Conservation (phyloP, 2,797 vertebrate genomes). For the Centroberyx gerrardi region DNA sequence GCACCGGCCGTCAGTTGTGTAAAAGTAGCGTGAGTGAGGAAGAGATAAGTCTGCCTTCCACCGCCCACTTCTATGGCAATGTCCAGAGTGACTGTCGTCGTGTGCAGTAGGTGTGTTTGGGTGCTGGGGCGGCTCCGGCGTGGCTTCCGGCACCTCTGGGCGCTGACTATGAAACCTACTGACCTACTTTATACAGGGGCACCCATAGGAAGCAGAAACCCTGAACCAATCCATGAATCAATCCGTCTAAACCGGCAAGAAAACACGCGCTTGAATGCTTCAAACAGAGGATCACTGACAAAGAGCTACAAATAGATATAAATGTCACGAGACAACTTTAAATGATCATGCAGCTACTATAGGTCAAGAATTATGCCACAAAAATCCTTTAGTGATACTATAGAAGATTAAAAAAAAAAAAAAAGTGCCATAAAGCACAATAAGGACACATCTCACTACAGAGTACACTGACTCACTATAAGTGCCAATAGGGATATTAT, state of each 20-base stretch:
- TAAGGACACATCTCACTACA: too few species aligned
- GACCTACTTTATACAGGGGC: slow-evolving; percentile 5
- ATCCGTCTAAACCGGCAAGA: slow-evolving; percentile 18
- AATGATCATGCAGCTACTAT: too few species aligned
- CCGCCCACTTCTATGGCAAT: slow-evolving; percentile 35
- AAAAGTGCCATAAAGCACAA: too few species aligned
- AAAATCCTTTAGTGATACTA: too few species aligned
- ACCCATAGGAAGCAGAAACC: not conserved
- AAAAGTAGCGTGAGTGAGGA: slow-evolving; percentile 33
- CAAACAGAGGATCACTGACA: not conserved
- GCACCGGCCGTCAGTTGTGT: slow-evolving; percentile 19
- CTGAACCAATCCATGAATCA: not conserved
- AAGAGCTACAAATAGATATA: too few species aligned
- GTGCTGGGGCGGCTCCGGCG: slow-evolving; percentile 5
- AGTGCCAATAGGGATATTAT: too few species aligned
- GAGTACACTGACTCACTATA: too few species aligned
- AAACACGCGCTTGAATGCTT: not conserved
- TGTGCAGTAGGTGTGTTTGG: slow-evolving; percentile 42
- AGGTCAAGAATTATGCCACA: too few species aligned
- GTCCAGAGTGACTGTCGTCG: slow-evolving; percentile 15
- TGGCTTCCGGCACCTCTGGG: slow-evolving; percentile 52
- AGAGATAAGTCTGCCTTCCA: slow-evolving; percentile 36
- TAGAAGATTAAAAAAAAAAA: too few species aligned
- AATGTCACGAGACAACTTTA: too few species aligned
- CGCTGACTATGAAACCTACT: slow-evolving; percentile 41